Evolutionary conservation across 2,888 invertebrate genomes (phyloP), one percentile per base, ranked within the genome.

Genomic region (Athalia rosae): DNA sequence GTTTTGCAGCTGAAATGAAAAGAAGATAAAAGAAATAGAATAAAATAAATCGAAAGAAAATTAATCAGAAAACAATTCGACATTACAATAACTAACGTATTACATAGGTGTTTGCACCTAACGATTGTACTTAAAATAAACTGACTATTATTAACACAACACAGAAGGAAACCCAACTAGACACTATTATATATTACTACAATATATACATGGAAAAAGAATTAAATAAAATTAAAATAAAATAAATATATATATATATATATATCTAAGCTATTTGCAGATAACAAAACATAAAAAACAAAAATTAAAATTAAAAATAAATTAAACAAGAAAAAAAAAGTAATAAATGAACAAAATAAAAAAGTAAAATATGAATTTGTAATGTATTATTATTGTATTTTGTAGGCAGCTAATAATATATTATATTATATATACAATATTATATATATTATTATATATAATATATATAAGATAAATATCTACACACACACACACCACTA

Each of bases 71-170:
- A 43, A 56, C 56, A 48, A 56, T n/a, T 11, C 45, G 9, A 56
- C 7, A n/a, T 47, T n/a, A 64, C 13, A 28, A 47, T 47, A n/a
- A 15, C 61, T 61, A 4, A 64, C 64, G 8, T 45, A 64, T 9
- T 41, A 64, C 64, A 41, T 81, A 79, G 80, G 83, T 84, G 83
- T 80, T 76, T 77, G 82, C 79, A 83, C 81, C 81, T 61, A 83
- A 83, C 83, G 82, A 83, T 28, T 86, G 87, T 88, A 88, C 88
- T 88, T 88, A 87, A 77, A 83, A 85, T 81, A 82, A 81, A 79
- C 63, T 56, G 82, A 81, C 79, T 78, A 71, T 59, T 13, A 59
- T 71, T 59, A 78, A 76, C 66, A 71, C 28, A 28, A 80, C 81
- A 82, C 81, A 82, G 71, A 79, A 81, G 82, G 76, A 84, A 79